These are phyloP conservation scores for Andrena bucephala DNA, from an alignment of 2,888 invertebrate genomes.

Conservation along the genomic window DNA sequence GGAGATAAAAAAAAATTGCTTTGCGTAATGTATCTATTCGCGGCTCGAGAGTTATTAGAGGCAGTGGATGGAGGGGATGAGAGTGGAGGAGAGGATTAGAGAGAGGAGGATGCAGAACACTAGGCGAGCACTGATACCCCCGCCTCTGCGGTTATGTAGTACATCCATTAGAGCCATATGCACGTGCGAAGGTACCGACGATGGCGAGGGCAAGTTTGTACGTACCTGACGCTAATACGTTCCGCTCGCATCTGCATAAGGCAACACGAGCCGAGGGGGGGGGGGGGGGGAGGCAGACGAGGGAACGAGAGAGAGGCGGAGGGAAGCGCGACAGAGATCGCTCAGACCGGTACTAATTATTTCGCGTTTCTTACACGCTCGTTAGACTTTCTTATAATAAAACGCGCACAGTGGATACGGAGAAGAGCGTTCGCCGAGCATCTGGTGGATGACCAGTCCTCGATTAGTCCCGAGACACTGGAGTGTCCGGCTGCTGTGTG, in stretches of 20 bases:
- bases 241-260: constrained; percentile 72
- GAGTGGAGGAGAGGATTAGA: background rate
- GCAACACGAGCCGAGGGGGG: constrained; percentile 58
- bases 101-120: constrained; percentile 16
- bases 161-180: constrained; percentile 76
- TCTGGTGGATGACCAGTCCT: background rate
- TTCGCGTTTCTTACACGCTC: constrained; percentile 76
- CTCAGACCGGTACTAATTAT: constrained; percentile 74
- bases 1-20: constrained; percentile 39
- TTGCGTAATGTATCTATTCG: constrained; percentile 58
- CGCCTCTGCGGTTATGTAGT: constrained; percentile 72
- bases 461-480: too few relatives aligned
- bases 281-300: background rate
- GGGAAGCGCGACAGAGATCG: constrained; percentile 7
- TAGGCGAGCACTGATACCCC: constrained; percentile 66
- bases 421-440: constrained; percentile 26
- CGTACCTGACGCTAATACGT: constrained; percentile 73
- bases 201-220: constrained; percentile 72
- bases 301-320: background rate
- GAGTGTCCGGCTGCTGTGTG: too few relatives aligned
- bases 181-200: constrained; percentile 72
- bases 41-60: constrained; percentile 60
- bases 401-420: constrained; percentile 42
- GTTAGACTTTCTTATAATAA: constrained; percentile 67
- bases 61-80: background rate